phyloP scores from a whole-genome alignment of 2,113 vertebrate species.

The Edolisoma coerulescens region DNA sequence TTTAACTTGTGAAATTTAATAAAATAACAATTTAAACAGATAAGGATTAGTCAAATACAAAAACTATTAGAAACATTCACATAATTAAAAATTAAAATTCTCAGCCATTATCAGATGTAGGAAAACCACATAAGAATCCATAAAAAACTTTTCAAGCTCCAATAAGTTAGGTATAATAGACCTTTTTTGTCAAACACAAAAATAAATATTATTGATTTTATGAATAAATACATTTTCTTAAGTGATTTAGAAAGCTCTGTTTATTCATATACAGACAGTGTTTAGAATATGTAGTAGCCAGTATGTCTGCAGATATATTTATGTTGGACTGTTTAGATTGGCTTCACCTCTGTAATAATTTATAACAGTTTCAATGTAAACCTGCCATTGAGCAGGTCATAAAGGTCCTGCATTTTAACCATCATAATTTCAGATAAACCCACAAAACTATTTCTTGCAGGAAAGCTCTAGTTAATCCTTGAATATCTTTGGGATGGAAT shows the following conservation, averaged over 20 bases:
- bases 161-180: conserved; percentile 65
- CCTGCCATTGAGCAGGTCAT: conserved; percentile 88
- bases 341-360: conserved; percentile 92
- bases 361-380: conserved; percentile 96
- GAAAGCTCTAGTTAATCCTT: conserved; percentile 53
- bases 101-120: conserved; percentile 53
- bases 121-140: conserved; percentile 38
- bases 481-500: conserved; percentile 49
- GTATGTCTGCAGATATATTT: conserved; percentile 93
- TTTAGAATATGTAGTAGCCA: conserved; percentile 89
- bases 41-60: conserved; percentile 55
- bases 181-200: conserved; percentile 69
- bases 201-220: conserved; percentile 82
- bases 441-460: conserved; percentile 60
- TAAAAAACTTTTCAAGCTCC: conserved; percentile 51
- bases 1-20: conserved; percentile 61
- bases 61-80: conserved; percentile 35
- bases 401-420: conserved; percentile 83
- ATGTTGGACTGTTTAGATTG: conserved; percentile 93
- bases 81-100: conserved; percentile 58
- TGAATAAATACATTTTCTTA: conserved; percentile 83
- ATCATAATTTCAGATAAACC: conserved; percentile 77
- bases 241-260: conserved; percentile 83
- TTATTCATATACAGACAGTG: conserved; percentile 86
- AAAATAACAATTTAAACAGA: conserved; percentile 56